Percentiles rank a stretch among this genome's conserved stretches.
Evolutionary conservation across 2,888 invertebrate genomes (phyloP).

Genomic region (Gibbula magus): DNA sequence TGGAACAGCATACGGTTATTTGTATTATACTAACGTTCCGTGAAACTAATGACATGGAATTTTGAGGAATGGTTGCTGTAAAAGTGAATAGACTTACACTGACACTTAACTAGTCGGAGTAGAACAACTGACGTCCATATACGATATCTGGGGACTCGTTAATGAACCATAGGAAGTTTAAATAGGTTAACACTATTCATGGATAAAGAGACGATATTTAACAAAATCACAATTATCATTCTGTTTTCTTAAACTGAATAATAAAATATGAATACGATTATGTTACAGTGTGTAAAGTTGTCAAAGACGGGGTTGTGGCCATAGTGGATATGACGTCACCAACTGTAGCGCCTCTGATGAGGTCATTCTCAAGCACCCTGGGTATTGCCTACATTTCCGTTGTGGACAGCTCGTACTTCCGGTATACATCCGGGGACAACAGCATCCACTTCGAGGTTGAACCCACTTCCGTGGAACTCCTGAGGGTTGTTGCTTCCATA

Average conservation of each 20-base stretch:
- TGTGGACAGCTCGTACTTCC: conserved; percentile 51
- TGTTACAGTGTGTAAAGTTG: conserved; percentile 57
- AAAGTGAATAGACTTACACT: too few species aligned
- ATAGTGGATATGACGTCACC: conserved; percentile 65
- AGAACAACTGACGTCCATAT: too few species aligned
- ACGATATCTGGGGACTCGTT: too few species aligned
- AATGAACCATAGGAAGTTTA: background rate
- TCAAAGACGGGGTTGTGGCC: conserved; percentile 49
- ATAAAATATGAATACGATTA: background rate
- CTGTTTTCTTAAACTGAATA: too few species aligned
- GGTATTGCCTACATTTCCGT: conserved; percentile 63
- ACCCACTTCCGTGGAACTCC: conserved; percentile 90
- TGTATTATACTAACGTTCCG: too few species aligned
- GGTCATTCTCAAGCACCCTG: conserved; percentile 59
- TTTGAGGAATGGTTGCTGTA: too few species aligned
- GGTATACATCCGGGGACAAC: conserved; percentile 23
- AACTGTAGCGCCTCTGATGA: conserved; percentile 54
- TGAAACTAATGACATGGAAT: too few species aligned
- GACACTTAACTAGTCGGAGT: too few species aligned
- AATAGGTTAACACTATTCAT: background rate
- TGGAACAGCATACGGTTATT: too few species aligned
- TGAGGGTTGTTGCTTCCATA: conserved; percentile 88
- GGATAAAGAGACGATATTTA: background rate
- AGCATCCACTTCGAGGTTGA: conserved; percentile 76
- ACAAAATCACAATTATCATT: background rate